Base-by-base conservation (phyloP, 2,113 vertebrate genomes). In the Bucco capensis region DNA sequence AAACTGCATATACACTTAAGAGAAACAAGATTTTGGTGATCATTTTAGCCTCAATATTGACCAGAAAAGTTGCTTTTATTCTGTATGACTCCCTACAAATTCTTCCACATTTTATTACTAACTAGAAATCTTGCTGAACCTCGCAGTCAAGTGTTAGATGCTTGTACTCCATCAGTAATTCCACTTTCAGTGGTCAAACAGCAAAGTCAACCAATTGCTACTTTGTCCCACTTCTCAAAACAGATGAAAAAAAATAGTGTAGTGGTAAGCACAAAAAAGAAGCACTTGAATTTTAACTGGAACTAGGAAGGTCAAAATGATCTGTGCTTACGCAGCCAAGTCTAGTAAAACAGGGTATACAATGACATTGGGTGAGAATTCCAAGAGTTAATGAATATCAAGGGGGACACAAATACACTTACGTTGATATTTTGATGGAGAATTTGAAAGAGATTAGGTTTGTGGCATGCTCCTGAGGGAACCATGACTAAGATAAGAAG, bases 371-470 rank as follows among this genome's bases (percentile, higher is more conserved):
- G 49, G 21, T 24, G 83, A 92, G 85, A 22, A 74, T 69, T 93
- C 70, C 51, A 89, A 73, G 91, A 95, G 92, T 90, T 96, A 89
- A 88, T 92, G 80, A 93, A 91, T 67, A 87, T 31, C 76, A 79
- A 91, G 89, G 46, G 87, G 65, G 46, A 83, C 58, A 94, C 78
- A 92, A 57, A 93, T 85, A 93, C 62, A 94, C 92, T 77, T 92
- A 83, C 58, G 82, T 61, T 89, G 86, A 85, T 95, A 67, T 95
- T 92, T 42, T 81, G 94, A 94, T 62, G 67, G 38, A 83, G 73
- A 92, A 94, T 96, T 88, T 93, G 72, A 94, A 96, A 90, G 90
- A 94, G 71, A 91, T 81, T 78, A 75, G 67, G 82, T 83, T 46
- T 31, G 13, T 13, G 38, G 33, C 57, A 62, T 13, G 53, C 21